phyloP scores from a whole-genome alignment of 2,888 invertebrate genomes.

The Gortyna flavago region DNA sequence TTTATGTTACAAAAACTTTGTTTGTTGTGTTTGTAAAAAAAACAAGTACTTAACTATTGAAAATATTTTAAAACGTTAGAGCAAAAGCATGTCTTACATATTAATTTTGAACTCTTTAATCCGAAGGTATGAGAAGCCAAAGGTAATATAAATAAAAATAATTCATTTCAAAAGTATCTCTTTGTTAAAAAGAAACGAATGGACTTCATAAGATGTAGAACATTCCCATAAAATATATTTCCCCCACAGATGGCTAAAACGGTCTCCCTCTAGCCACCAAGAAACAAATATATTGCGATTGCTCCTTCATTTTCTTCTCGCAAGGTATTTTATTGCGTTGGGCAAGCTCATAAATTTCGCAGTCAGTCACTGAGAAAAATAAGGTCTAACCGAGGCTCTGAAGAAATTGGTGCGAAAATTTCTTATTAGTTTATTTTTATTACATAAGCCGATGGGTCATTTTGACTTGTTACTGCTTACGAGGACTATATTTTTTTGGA shows the following conservation, averaged over 20 bases:
- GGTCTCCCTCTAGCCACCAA: conserved; percentile 85
- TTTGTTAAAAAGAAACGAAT: conserved; percentile 73
- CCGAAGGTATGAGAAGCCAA: background rate
- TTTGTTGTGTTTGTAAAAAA: too few relatives aligned
- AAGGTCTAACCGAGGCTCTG: conserved; percentile 82
- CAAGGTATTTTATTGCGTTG: conserved; percentile 90
- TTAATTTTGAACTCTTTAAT: background rate
- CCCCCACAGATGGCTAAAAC: conserved; percentile 84
- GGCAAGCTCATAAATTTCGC: conserved; percentile 88
- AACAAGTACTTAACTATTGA: background rate
- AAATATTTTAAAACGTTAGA: background rate
- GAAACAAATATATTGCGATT: conserved; percentile 90
- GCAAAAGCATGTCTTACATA: background rate
- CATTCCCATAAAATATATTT: conserved; percentile 81
- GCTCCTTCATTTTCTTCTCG: conserved; percentile 89
- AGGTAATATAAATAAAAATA: conserved; percentile 18
- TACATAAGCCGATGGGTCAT: conserved; percentile 74
- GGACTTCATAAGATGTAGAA: conserved; percentile 76
- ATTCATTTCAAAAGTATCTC: conserved; percentile 44
- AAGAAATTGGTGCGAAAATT: conserved; percentile 86
- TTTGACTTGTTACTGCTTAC: conserved; percentile 64
- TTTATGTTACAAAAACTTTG: too few relatives aligned
- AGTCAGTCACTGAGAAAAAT: conserved; percentile 89
- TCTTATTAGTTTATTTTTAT: conserved; percentile 86
- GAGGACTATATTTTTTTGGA: conserved; percentile 34